Percentiles rank a stretch among this genome's conserved stretches.
Conservation (phyloP, 2,113 vertebrate genomes). For the Sylvietta virens region DNA sequence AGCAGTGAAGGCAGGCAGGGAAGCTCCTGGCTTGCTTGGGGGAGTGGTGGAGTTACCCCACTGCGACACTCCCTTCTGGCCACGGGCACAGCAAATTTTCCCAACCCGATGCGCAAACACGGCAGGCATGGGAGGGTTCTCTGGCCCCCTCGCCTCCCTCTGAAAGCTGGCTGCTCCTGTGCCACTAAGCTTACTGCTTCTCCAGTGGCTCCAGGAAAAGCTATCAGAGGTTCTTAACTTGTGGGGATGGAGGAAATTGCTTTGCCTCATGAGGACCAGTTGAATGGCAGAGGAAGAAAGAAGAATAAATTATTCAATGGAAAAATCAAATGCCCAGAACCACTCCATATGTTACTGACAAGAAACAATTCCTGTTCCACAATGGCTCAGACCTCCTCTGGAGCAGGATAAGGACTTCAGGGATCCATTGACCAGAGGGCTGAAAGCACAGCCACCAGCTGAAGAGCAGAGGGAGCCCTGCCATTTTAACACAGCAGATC, state of each 20-base stretch:
- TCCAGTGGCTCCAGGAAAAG: not conserved
- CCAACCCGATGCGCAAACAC: fast-evolving
- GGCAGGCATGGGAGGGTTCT: fast-evolving
- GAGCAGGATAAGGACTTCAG: not conserved
- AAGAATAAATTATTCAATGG: not conserved
- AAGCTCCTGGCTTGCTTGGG: not conserved
- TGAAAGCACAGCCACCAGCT: not conserved
- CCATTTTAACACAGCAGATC: not conserved
- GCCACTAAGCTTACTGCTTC: not conserved
- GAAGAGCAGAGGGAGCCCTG: not conserved
- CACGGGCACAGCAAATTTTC: not conserved
- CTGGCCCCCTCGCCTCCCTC: fast-evolving
- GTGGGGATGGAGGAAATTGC: not conserved
- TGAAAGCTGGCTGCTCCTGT: not conserved
- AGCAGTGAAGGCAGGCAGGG: not conserved
- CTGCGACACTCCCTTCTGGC: not conserved
- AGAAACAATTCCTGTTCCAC: not conserved
- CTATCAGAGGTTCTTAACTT: not conserved
- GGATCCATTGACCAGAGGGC: not conserved
- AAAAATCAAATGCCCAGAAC: not conserved
- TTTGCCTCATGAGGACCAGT: not conserved
- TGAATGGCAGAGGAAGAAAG: not conserved
- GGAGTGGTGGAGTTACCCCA: fast-evolving
- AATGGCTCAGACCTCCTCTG: not conserved
- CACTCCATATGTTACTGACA: not conserved